Percentiles rank a stretch among this genome's conserved stretches.
These are phyloP conservation scores for Macrotus californicus DNA, from an alignment of 2,113 vertebrate genomes.

Conservation along the genomic window DNA sequence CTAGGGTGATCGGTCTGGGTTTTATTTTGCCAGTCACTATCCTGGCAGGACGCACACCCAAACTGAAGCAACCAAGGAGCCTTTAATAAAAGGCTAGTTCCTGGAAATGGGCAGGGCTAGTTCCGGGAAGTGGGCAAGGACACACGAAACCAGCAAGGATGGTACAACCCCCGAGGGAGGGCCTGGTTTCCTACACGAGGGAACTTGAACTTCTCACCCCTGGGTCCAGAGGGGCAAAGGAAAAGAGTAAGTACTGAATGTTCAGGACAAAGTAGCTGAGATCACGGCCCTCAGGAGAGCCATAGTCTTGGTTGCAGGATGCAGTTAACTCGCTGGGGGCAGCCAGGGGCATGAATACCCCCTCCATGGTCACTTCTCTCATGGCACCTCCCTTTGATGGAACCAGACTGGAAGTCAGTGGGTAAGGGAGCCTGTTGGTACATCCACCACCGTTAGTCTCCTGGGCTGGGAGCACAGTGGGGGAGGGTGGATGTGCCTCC, in stretches of 20 bases:
- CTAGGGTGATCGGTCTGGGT: neutral
- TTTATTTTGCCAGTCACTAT: neutral
- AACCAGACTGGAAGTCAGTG: neutral
- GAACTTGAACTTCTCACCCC: too few relatives aligned
- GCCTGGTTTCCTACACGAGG: too few relatives aligned
- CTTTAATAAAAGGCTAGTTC: neutral
- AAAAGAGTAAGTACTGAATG: neutral
- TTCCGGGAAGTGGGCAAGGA: neutral
- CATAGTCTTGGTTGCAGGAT: too few relatives aligned
- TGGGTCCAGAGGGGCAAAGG: neutral
- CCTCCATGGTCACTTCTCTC: too few relatives aligned
- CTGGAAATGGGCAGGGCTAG: neutral
- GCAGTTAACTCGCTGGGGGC: neutral
- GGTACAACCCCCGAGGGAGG: accelerated
- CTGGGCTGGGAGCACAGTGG: neutral
- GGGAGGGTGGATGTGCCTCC: neutral
- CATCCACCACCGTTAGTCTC: neutral
- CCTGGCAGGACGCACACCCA: neutral
- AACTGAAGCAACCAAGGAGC: neutral
- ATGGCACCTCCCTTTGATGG: neutral
- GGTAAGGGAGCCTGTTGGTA: accelerated
- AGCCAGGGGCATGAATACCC: neutral
- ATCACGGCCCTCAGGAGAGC: neutral
- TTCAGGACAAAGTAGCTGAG: neutral
- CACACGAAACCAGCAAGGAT: neutral